Evolutionary conservation across 2,888 invertebrate genomes (phyloP).

Genomic region (Isoperla grammatica): DNA sequence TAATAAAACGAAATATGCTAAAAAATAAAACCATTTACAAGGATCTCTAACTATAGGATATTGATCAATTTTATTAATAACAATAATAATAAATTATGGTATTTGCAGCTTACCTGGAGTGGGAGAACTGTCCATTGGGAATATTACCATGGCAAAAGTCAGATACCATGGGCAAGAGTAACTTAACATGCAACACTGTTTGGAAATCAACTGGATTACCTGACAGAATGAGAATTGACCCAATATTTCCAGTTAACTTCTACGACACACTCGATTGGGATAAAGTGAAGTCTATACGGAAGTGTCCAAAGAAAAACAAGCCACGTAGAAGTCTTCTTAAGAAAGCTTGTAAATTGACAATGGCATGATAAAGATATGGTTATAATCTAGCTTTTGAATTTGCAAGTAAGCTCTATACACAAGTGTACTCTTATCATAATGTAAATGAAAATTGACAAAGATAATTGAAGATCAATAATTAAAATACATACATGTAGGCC

Average conservation of each 20-base stretch:
- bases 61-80: too few relatives aligned
- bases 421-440: too few relatives aligned
- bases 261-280: slow-evolving; percentile 16
- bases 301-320: background rate
- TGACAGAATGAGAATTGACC: background rate
- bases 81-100: background rate
- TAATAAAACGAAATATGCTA: too few relatives aligned
- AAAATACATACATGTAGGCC: too few relatives aligned
- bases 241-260: background rate
- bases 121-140: slow-evolving; percentile 23
- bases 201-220: slow-evolving; percentile 3
- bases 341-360: background rate
- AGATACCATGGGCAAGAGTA: background rate
- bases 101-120: slow-evolving; percentile 13
- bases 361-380: too few relatives aligned
- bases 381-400: too few relatives aligned
- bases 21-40: too few relatives aligned
- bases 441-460: too few relatives aligned
- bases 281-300: background rate
- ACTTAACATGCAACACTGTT: slow-evolving; percentile 5
- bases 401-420: too few relatives aligned
- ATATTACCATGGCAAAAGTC: slow-evolving; percentile 21
- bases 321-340: background rate
- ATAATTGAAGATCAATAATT: too few relatives aligned
- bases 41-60: too few relatives aligned